Evolutionary conservation across 2,113 vertebrate species (phyloP), one percentile per base, ranked within the genome.

Genomic region (Prionailurus viverrinus): DNA sequence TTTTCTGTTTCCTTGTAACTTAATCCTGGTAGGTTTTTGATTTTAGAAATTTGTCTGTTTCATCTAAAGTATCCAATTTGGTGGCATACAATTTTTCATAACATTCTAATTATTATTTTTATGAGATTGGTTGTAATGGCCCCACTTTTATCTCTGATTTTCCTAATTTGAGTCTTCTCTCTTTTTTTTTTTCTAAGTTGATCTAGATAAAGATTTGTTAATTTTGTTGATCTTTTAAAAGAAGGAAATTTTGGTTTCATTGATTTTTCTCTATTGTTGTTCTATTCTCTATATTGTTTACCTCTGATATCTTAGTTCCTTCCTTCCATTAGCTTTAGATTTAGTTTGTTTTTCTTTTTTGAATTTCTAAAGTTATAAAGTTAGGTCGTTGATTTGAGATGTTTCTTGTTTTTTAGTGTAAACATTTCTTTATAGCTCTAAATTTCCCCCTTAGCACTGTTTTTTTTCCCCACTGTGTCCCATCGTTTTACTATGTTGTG

Each of bases 21-120:
- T 78, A 93, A 16, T 86, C 63, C 66, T 66, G 27, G 12, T 78
- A 85, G n/a, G 13, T 92, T 45, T 83, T 51, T 92, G 39, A 48
- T 74, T 48, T 45, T 76, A 76, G 55, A 33, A 93, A 76, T 93
- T 83, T 93, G 53, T 80, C 23, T 33, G 19, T 92, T 85, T 76
- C 55, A 93, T 73, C 33, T 63, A 85, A 25, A 27, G 18, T 90
- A 29, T 29, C 61, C 33, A 90, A 29, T 66, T 79, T 79, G 33
- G 61, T 63, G 55, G 15, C 29, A 33, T n/a, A 48, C 18, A 55
- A 7, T 71, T 89, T 15, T 86, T 68, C 19, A 25, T n/a, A 71
- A 13, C 58, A 39, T 11, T 58, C 53, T 12, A 88, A 71, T 71
- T 36, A 25, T 41, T 74, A 14, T 89, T 71, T 73, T 36, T 58